A percentile compares a stretch with the other conserved stretches of the same genome.
Conservation (phyloP, 2,113 vertebrate species). For the Gambusia holbrooki region DNA sequence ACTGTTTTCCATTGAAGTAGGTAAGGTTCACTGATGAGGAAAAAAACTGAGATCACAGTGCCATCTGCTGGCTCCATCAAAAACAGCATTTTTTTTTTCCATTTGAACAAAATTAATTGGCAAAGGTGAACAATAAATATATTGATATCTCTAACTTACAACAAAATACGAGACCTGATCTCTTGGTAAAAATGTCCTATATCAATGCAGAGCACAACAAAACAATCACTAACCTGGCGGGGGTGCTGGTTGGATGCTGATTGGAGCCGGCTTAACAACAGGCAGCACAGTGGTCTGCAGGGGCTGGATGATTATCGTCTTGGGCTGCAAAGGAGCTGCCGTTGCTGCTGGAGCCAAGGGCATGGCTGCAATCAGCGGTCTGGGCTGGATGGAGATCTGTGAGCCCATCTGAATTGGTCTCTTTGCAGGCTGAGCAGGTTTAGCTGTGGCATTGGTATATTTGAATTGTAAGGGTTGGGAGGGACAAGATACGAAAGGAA, state of each 20-base stretch:
- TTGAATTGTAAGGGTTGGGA: not conserved
- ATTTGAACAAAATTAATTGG: not conserved
- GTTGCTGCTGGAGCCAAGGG: slow-evolving; percentile 80
- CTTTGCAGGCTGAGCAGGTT: slow-evolving; percentile 73
- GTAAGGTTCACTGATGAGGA: not conserved
- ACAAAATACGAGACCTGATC: not conserved
- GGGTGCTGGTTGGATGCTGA: slow-evolving; percentile 87
- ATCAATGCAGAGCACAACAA: not conserved
- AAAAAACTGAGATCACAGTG: slow-evolving; percentile 33
- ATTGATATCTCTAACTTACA: not conserved
- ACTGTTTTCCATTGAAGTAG: not conserved
- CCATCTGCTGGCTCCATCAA: slow-evolving; percentile 64
- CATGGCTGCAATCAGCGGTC: slow-evolving; percentile 85
- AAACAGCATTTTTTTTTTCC: not conserved
- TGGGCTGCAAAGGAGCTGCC: slow-evolving; percentile 81
- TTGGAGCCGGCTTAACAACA: slow-evolving; percentile 82
- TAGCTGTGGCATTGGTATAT: slow-evolving; percentile 69
- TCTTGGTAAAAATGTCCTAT: not conserved
- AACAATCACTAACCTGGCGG: slow-evolving; percentile 80
- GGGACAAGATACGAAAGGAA: not conserved
- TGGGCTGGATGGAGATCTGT: slow-evolving; percentile 90
- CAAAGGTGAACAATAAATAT: not conserved
- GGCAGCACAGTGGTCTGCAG: slow-evolving; percentile 84
- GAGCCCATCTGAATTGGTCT: slow-evolving; percentile 80
- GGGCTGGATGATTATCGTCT: slow-evolving; percentile 93